Percentiles rank a stretch among this genome's conserved stretches.
phyloP scores from a whole-genome alignment of 92 coral and sea anemone genomes.

The Chrysogorgia sp. region DNA sequence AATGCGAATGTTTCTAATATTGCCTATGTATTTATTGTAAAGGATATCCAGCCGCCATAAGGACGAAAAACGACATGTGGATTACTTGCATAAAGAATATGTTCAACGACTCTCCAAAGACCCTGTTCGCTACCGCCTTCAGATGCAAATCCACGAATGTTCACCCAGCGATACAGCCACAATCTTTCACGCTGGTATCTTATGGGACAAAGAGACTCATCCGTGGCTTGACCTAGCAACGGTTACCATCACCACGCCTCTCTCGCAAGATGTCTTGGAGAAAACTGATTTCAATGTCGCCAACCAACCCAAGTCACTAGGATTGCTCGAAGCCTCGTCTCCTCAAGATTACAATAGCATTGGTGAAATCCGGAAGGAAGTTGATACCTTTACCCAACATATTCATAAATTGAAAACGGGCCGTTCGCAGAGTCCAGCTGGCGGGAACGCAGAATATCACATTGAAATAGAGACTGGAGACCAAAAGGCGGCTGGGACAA shows the following conservation, averaged over 20 bases:
- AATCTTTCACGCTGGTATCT: slow-evolving; percentile 63
- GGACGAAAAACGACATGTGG: slow-evolving; percentile 57
- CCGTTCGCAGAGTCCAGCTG: neutral
- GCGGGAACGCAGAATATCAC: slow-evolving; percentile 37
- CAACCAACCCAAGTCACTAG: slow-evolving; percentile 55
- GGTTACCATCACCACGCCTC: slow-evolving; percentile 70
- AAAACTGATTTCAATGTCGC: slow-evolving; percentile 58
- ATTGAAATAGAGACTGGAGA: slow-evolving; percentile 70
- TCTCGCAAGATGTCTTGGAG: slow-evolving; percentile 72
- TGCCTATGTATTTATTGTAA: neutral
- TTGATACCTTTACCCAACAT: slow-evolving; percentile 60
- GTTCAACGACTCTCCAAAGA: slow-evolving; percentile 58
- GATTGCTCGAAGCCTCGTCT: slow-evolving; percentile 64
- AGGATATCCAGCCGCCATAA: slow-evolving; percentile 34
- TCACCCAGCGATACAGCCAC: slow-evolving; percentile 68
- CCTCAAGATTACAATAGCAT: slow-evolving; percentile 74
- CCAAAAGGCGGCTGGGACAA: slow-evolving; percentile 71
- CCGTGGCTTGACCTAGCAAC: slow-evolving; percentile 96
- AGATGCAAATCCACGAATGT: slow-evolving; percentile 72
- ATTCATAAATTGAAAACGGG: slow-evolving; percentile 43
- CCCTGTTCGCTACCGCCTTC: slow-evolving; percentile 72
- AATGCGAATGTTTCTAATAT: too few species aligned
- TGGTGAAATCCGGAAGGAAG: slow-evolving; percentile 59
- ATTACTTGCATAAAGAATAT: slow-evolving; percentile 65
- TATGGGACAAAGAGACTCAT: slow-evolving; percentile 83